Percentiles rank a stretch among this genome's conserved stretches.
phyloP scores from a whole-genome alignment of 2,113 vertebrate species.

The Tor tambroides region DNA sequence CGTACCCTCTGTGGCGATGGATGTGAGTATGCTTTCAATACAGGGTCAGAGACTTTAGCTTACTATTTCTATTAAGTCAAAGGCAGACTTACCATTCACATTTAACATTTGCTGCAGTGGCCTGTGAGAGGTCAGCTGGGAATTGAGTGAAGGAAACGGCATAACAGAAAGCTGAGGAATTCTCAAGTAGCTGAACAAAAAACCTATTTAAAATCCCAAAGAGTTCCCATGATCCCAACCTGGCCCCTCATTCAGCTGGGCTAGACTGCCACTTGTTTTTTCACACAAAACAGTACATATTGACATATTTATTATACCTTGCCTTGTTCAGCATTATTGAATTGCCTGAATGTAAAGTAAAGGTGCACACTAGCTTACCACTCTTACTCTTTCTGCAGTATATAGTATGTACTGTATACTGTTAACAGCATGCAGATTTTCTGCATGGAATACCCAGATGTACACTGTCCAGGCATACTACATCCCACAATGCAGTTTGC shows the following conservation, averaged over 20 bases:
- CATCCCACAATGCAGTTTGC: background rate
- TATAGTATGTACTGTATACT: background rate
- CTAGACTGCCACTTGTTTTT: conserved; percentile 86
- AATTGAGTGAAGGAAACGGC: conserved; percentile 81
- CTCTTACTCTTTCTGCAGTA: background rate
- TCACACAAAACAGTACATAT: conserved; percentile 84
- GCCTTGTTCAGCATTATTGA: background rate
- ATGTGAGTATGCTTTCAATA: conserved; percentile 68
- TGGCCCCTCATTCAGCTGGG: conserved; percentile 83
- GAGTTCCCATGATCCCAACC: conserved; percentile 91
- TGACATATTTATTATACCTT: conserved; percentile 72
- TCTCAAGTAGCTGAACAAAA: conserved; percentile 89
- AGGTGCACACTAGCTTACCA: background rate
- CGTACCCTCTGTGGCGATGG: conserved; percentile 65
- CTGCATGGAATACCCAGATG: background rate
- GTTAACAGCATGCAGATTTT: background rate
- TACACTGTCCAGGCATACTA: background rate
- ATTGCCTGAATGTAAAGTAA: background rate
- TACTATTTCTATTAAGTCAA: conserved; percentile 73
- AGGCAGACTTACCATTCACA: conserved; percentile 79
- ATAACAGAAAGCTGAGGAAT: conserved; percentile 71
- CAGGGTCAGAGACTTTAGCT: conserved; percentile 66
- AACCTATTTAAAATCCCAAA: conserved; percentile 86
- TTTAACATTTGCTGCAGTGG: conserved; percentile 76
- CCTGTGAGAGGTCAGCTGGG: conserved; percentile 80